Evolutionary conservation across 1,140 invertebrate genomes (phyloP), one percentile per base, ranked within the genome.

Genomic region (Atta texana): DNA sequence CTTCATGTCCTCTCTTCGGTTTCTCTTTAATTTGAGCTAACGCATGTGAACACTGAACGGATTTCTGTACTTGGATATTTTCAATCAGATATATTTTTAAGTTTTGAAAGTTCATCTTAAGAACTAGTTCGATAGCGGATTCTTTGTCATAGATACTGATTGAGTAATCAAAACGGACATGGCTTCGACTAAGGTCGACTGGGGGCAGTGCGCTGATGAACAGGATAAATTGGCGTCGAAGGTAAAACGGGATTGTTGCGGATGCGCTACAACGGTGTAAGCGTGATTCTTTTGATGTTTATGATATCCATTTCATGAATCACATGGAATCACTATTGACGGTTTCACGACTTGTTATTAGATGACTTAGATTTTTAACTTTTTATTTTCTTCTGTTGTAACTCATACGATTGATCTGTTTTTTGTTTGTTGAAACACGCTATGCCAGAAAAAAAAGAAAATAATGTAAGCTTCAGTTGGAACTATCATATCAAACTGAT

Each of bases 171-270:
- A 31, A 31, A 86, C 87, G 44, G 85, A 81, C 78, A 94, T 94
- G 93, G 75, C 92, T 63, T 89, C 92, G 4, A 55, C 90, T 59
- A 90, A 94, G 69, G 78, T 93, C 2, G 91, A 94, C 51, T 94
- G 94, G 94, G 89, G 88, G n/a, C 95, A 95, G 88, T 95, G 91
- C 89, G 94, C 94, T 0, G 94, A 95, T 6, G 95, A 96, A 78
- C 95, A 95, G 74, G 96, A 96, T 61, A 94, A 94, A 87, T 85
- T 95, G 21, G 88, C 95, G 18, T 90, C 92, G 12, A 92, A 94
- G 92, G 94, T 95, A 93, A 92, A 34, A 21, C 0, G 16, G 8
- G 31, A 18, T 55, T 69, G 2, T 24, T 16, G 34, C 24, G 34
- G n/a, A 34, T 24, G 34, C 49, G 12, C 28, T 39, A 21, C 76